Conservation (phyloP, 2,113 vertebrate genomes). For the Thryonomys swinderianus region DNA sequence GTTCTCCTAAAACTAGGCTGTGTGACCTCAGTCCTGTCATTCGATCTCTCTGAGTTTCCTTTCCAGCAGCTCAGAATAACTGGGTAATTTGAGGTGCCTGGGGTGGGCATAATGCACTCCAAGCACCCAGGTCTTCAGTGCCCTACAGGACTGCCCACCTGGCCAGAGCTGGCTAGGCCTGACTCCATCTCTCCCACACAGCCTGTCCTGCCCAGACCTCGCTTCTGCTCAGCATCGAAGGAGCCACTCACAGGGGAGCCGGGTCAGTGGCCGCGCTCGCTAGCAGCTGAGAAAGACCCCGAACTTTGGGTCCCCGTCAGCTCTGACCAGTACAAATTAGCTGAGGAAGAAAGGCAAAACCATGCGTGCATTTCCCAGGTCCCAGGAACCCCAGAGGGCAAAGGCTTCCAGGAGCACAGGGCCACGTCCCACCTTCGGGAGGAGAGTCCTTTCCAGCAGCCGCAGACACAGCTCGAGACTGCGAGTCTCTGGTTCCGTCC, state of each 20-base stretch:
- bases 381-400: neutral
- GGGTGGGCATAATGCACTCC: too few species aligned
- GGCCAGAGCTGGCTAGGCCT: neutral
- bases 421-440: neutral
- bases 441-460: neutral
- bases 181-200: neutral
- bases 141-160: neutral
- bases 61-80: accelerated
- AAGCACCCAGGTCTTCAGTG: accelerated
- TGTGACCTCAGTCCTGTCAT: neutral
- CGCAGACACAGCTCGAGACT: neutral
- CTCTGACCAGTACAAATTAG: neutral
- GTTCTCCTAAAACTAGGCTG: neutral
- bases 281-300: too few species aligned
- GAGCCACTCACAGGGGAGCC: neutral
- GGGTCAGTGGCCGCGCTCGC: neutral
- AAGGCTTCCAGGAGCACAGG: neutral
- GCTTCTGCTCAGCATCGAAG: too few species aligned
- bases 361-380: accelerated
- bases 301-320: neutral
- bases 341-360: too few species aligned
- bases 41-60: neutral
- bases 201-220: neutral
- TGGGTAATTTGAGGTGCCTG: neutral
- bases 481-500: neutral